Base-by-base conservation (phyloP, 2,888 invertebrate species). In the Mechanitis mazaeus region DNA sequence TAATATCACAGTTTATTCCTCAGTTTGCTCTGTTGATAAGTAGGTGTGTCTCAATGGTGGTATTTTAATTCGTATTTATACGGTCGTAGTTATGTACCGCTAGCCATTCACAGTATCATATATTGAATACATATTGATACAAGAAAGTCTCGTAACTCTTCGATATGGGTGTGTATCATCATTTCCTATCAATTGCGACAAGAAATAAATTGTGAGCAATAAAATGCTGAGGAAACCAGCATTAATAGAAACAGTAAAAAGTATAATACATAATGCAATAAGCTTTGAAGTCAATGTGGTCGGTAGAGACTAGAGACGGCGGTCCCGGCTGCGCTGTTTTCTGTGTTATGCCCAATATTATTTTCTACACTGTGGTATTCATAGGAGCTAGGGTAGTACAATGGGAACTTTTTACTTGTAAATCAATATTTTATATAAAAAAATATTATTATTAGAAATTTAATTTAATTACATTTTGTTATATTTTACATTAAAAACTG, bases 191-290 rank as follows among this genome's bases (percentile, higher is more conserved):
- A 20, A 55, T 11, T 45, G 58, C 54, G 61, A 61, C 66, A 66
- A 64, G 59, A 66, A 61, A 66, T 66, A 64, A 66, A 65, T 65
- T 59, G 61, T 58, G 46, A 45, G 59, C 66, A 66, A 66, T 66
- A 66, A 66, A 66, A 66, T 64, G 64, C 64, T 61, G 57, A 63
- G 57, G 60, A 61, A 56, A 63, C 61, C 61, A 61, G 59, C 61
- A 66, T 64, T 64, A 64, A 66, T 64, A 64, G 64, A 64, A 66
- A 64, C 59, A 28, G 46, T 58, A 68, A 68, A 67, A 68, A 67
- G 59, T 64, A 11, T 64, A 54, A 65, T 68, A 63, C 62, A 68
- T 68, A 64, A 68, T 68, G 61, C 62, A 67, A 56, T 20, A 42
- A 45, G 60, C 67, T 68, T 67, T 65, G 64, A 59, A 60, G 59